A percentile compares a stretch with the other conserved stretches of the same genome.
Conservation (phyloP, 2,113 vertebrate genomes). For the Scomber colias region DNA sequence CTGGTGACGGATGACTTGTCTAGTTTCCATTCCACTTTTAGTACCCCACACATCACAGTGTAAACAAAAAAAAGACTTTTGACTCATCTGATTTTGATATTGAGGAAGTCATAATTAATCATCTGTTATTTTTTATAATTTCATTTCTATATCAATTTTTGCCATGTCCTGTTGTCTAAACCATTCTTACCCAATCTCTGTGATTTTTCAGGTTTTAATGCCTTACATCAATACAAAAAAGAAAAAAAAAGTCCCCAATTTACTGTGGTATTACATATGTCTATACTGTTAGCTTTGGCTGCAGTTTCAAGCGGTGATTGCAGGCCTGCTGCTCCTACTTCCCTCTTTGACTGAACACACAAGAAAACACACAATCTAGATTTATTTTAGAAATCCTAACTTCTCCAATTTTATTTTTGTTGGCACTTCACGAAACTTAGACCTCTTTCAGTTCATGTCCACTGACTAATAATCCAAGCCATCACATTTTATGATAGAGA, state of each 20-base stretch:
- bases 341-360: not conserved
- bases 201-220: not conserved
- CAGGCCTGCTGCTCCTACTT: not conserved
- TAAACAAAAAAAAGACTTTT: not conserved
- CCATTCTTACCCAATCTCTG: too few relatives aligned
- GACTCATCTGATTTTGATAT: not conserved
- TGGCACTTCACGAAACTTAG: not conserved
- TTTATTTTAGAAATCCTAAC: constrained; percentile 1
- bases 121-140: not conserved
- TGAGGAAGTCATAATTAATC: not conserved
- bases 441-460: not conserved
- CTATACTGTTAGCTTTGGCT: too few relatives aligned
- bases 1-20: not conserved
- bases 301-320: too few relatives aligned
- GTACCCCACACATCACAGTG: not conserved
- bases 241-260: too few relatives aligned
- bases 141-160: not conserved
- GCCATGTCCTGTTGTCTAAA: too few relatives aligned
- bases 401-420: constrained; percentile 37
- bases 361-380: not conserved
- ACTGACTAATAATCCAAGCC: not conserved
- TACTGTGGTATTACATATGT: too few relatives aligned
- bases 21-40: constrained; percentile 63
- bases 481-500: not conserved
- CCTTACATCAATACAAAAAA: not conserved